Evolutionary conservation across 2,113 vertebrate genomes (phyloP), one percentile per base, ranked within the genome.

Genomic region (Emydocephalus ijimae): DNA sequence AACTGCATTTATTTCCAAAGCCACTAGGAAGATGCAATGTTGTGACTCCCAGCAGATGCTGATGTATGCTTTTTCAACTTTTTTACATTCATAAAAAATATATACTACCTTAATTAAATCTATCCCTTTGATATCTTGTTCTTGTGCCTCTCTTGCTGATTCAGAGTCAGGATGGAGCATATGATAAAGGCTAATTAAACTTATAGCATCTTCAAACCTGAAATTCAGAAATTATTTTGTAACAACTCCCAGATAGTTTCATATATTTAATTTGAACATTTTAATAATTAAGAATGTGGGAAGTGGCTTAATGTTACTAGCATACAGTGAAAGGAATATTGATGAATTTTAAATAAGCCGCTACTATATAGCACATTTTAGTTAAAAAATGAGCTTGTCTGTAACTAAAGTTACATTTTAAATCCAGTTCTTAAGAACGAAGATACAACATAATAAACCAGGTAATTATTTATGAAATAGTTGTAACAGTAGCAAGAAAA

Each of bases 131-230:
- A 98, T 97, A 87, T 98, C 97, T 95, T 97, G 96, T 87, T 95
- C 95, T 91, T 96, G 94, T 74, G 98, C 98, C 92, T 98, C 98
- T 94, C 94, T 97, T 50, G 99, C 98, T 0, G 98, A 99, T 7
- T 97, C 97, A 88, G 98, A 98, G n/a, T 98, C 97, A 15, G 99
- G 98, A 91, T 99, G 98, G 9, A 99, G 91, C 97, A 98, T 97
- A 69, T 99, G 98, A 96, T 99, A 99, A 6, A 99, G 97, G 39
- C 94, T 97, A 89, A 99, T 98, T 69, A 99, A 96, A 94, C 97
- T 97, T 45, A 97, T 94, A 0, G 98, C 98, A 56, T 99, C 98
- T 29, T 98, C 97, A 0, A 98, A 20, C 95, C 99, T 99, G 94
- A 39, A 88, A 93, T 43, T 92, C 43, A 89, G 34, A 93, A 56